Percentiles rank a stretch among this genome's conserved stretches.
Conservation (phyloP, 2,797 vertebrate genomes). For the Allobates femoralis region DNA sequence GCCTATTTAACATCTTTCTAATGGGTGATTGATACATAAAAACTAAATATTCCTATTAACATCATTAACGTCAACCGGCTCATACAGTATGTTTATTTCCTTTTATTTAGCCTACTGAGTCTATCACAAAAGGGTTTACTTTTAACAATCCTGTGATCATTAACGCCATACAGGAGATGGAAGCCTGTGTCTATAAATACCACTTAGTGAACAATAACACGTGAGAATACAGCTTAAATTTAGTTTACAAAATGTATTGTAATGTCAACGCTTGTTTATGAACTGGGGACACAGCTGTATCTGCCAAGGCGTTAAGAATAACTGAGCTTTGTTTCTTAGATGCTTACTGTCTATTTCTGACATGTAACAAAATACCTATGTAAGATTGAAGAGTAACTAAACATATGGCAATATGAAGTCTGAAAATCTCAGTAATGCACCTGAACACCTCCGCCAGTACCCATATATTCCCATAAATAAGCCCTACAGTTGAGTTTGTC, state of each 20-base stretch:
- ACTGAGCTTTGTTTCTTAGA: no score
- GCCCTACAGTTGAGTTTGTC: neutral
- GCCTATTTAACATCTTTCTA: neutral
- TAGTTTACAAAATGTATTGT: neutral
- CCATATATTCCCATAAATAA: neutral
- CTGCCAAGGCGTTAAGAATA: neutral
- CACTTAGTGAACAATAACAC: neutral
- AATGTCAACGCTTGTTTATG: neutral
- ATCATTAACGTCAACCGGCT: neutral
- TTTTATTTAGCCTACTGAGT: conserved; percentile 4
- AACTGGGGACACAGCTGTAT: neutral
- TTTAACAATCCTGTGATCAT: neutral
- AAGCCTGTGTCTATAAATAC: neutral
- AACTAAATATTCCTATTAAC: conserved; percentile 16
- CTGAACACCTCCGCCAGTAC: neutral
- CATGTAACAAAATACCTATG: neutral
- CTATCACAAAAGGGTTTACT: neutral
- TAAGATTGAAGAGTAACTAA: neutral
- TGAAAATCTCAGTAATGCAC: neutral
- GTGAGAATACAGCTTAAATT: neutral
- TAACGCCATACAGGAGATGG: no score
- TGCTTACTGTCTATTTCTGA: neutral
- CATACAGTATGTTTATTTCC: neutral
- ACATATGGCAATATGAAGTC: neutral
- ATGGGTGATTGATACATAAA: conserved; percentile 8